Evolutionary conservation across 1,140 invertebrate genomes (phyloP), one percentile per base, ranked within the genome.

Genomic region (Matsumurasca onukii): DNA sequence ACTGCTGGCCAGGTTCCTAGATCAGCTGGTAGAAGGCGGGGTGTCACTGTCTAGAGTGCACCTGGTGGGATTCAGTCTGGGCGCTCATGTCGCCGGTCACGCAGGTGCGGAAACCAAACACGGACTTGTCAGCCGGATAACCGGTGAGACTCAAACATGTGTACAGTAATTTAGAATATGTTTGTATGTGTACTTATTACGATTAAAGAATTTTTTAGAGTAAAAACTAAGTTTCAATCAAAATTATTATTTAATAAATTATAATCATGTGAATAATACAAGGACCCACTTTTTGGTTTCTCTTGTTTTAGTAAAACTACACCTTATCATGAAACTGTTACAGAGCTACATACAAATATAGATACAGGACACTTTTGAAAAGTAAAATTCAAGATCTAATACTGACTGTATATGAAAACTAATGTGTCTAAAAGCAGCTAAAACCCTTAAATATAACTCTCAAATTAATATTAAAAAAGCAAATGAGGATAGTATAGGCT

Each of bases 1-100:
- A 9, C 45, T 66, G 15, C 12, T 66, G 9, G 48, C 39, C 29
- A 24, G 52, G 27, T 29, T 66, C 13, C 13, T 72, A 20, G 51
- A 70, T 22, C 51, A 68, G 20, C 29, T 73, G 20, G 61, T 39
- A 13, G n/a, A 49, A 9, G 31, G 31, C 22, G 70, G 70, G 9
- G 30, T 68, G 9, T 27, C 66, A 25, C 9, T 67, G 15, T 25
- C 15, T 20, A 27, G 24, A 17, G 31, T 72, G 1, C 70, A 73
- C 34, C 39, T 71, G n/a, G 62, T 72, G 22, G 72, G 72, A 3
- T 70, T 72, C 78, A 95, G 93, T 74, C 82, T 97, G 31, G 95
- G 95, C 15, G 92, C 94, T 0, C 94, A 97, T 62, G 88, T 95
- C 13, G 90, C 92, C 72, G 94, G 94, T 17, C 93, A 93, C 76